Percentiles rank a stretch among this genome's conserved stretches.
Evolutionary conservation across 2,113 vertebrate species (phyloP).

Genomic region (Rhinolophus sinicus): DNA sequence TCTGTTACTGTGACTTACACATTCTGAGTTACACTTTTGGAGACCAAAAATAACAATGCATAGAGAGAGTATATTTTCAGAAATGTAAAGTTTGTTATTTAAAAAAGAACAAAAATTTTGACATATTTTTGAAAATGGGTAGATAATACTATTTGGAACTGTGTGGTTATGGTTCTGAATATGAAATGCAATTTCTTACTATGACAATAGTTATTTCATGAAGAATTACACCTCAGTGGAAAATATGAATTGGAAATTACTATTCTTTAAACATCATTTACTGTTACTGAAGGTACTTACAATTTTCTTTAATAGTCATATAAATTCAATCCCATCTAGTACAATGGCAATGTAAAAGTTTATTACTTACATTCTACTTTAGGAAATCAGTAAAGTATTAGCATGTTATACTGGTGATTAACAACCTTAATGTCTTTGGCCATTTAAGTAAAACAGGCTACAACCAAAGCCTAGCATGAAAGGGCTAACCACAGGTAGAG

Average conservation of each 20-base stretch:
- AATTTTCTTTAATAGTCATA: background rate
- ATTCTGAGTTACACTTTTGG: background rate
- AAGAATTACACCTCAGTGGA: background rate
- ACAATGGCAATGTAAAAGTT: background rate
- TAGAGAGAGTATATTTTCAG: background rate
- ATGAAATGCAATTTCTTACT: background rate
- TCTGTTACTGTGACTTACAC: background rate
- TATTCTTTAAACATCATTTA: conserved; percentile 25
- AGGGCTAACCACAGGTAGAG: background rate
- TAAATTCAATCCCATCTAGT: background rate
- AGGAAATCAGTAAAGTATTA: background rate
- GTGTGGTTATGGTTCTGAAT: background rate
- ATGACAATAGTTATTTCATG: conserved; percentile 5
- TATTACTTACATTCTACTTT: background rate
- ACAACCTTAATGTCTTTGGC: background rate
- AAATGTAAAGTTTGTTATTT: conserved; percentile 19
- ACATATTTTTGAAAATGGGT: background rate
- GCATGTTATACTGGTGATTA: background rate
- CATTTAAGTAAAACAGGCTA: background rate
- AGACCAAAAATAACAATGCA: background rate
- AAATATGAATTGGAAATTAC: background rate
- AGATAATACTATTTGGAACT: background rate
- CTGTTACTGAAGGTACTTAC: background rate
- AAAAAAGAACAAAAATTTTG: conserved; percentile 33
- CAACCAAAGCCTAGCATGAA: background rate